Evolutionary conservation across 2,113 vertebrate species (phyloP), one percentile per base, ranked within the genome.

Genomic region (Amblyopsis rosae): DNA sequence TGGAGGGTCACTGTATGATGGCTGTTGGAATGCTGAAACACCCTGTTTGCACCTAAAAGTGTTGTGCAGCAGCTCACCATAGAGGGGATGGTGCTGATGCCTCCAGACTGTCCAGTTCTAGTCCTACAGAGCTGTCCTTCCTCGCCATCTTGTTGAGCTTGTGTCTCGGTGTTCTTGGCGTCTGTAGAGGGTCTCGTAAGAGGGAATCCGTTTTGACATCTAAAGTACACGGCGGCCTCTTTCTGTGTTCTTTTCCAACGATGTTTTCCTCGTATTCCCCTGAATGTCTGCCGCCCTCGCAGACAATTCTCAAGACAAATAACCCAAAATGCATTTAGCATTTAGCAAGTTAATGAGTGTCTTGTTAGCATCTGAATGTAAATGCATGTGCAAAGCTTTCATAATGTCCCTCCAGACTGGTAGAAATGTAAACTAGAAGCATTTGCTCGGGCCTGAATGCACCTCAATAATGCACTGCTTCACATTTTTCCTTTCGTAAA

Each of bases 391-490:
- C 12, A 13, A 33, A 9, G 53, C 68, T 82, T 59, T 47, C 26
- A 26, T 26, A 48, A 16, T 17, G 19, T 58, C 47, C 70, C 50
- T 54, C 58, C 49, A 32, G 75, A 75, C 53, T 26, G 12, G 45
- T 63, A 66, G 56, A 50, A 74, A 83, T 62, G 26, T 15, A 64
- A 26, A 26, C 26, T 53, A 76, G 65, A 61, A 69, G 62, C 68
- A 8, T 74, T 65, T 55, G 13, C 49, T 67, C 48, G 49, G 55
- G 17, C 60, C 16, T 1, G 72, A 70, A 63, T 54, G 58, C 80
- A 73, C 70, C 67, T 85, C 65, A 86, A 86, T 87, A 84, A 87
- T 82, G 77, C 75, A 79, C 82, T 67, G 26, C 68, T 79, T 76
- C 56, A 58, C 60, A 47, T 17, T n/a, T 17, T n/a, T 3, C 12